Evolutionary conservation across 2,888 invertebrate species (phyloP).

Genomic region (Andrena chrysosceles): DNA sequence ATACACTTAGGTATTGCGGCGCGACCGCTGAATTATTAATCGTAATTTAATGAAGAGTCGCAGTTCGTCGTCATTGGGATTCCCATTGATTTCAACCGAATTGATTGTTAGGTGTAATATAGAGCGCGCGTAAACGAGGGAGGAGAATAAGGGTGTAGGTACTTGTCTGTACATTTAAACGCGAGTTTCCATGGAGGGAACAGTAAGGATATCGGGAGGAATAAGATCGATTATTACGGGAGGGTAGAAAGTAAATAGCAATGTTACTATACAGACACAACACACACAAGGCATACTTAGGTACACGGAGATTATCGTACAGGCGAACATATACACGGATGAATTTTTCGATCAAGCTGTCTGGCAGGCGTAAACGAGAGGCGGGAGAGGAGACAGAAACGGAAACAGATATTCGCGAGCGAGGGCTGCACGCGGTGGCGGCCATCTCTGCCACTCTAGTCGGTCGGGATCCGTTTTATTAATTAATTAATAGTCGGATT

Average conservation of each 20-base stretch:
- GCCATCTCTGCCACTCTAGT: slow-evolving; percentile 77
- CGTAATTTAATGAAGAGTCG: slow-evolving; percentile 70
- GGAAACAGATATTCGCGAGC: slow-evolving; percentile 37
- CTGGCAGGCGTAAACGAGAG: slow-evolving; percentile 42
- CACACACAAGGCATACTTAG: background rate
- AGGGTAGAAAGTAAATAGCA: slow-evolving; percentile 69
- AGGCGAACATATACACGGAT: slow-evolving; percentile 17
- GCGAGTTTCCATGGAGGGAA: slow-evolving; percentile 16
- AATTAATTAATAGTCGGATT: slow-evolving; percentile 82
- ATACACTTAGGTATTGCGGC: slow-evolving; percentile 49
- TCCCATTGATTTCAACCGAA: slow-evolving; percentile 77
- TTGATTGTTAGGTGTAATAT: slow-evolving; percentile 75
- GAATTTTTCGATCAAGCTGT: slow-evolving; percentile 58
- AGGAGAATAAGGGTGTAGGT: background rate
- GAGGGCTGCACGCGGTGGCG: slow-evolving; percentile 67
- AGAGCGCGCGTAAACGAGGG: slow-evolving; percentile 11
- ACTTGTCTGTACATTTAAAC: slow-evolving; percentile 41
- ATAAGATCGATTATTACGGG: slow-evolving; percentile 75
- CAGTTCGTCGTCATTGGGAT: slow-evolving; percentile 77
- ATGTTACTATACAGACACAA: slow-evolving; percentile 38
- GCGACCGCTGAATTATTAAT: slow-evolving; percentile 55
- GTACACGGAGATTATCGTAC: background rate
- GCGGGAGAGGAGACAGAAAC: background rate
- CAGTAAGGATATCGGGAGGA: slow-evolving; percentile 42
- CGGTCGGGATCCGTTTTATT: slow-evolving; percentile 79